Evolutionary conservation across 2,888 invertebrate genomes (phyloP).

Genomic region (Catocala sponsa): DNA sequence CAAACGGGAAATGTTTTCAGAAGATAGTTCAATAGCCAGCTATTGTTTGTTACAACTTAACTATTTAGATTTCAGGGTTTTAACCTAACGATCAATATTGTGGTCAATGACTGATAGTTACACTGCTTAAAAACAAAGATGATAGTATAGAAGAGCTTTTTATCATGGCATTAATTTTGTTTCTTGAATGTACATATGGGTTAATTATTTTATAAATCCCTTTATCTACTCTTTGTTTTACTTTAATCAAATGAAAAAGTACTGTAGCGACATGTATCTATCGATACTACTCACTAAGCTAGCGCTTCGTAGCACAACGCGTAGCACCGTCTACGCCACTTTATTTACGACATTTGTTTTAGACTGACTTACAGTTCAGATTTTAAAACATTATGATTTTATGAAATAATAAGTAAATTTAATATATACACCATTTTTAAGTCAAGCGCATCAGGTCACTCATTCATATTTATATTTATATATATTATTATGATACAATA

Average conservation of each 20-base stretch:
- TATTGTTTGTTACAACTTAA: conserved; percentile 14
- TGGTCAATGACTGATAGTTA: conserved; percentile 2
- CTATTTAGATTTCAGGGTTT: conserved; percentile 13
- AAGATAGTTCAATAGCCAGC: conserved; percentile 21
- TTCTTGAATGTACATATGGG: too few species aligned
- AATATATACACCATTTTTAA: too few species aligned
- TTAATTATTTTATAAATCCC: too few species aligned
- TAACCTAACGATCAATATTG: not conserved
- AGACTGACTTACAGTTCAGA: not conserved
- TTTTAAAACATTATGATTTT: too few species aligned
- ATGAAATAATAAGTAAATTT: too few species aligned
- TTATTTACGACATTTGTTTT: not conserved
- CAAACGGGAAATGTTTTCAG: conserved; percentile 29
- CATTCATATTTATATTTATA: too few species aligned
- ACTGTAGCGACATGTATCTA: conserved; percentile 6
- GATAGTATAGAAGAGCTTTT: too few species aligned
- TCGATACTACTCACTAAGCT: not conserved
- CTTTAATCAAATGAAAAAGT: not conserved
- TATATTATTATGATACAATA: too few species aligned
- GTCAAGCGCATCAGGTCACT: too few species aligned
- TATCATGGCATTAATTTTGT: too few species aligned
- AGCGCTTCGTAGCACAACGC: conserved; percentile 37
- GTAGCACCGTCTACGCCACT: conserved; percentile 37
- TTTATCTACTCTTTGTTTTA: too few species aligned
- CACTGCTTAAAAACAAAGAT: not conserved